These are phyloP conservation scores for Unio pictorum DNA, from an alignment of 2,888 invertebrate genomes.

Conservation along the genomic window DNA sequence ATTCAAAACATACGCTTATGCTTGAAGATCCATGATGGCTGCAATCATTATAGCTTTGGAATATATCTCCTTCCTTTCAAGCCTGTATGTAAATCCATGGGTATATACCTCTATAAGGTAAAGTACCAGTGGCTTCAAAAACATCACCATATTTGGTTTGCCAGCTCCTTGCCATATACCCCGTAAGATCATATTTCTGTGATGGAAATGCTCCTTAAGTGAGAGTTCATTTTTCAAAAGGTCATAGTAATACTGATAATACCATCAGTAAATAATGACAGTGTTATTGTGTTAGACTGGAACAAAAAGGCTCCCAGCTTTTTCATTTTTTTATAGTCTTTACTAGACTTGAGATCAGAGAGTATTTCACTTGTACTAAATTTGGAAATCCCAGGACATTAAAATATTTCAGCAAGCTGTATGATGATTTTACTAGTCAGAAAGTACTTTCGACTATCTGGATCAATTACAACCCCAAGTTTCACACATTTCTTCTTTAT, in stretches of 20 bases:
- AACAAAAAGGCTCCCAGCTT: too few species aligned
- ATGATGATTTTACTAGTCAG: too few species aligned
- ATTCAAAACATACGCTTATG: constrained; percentile 18
- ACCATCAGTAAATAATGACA: constrained; percentile 15
- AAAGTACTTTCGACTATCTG: too few species aligned
- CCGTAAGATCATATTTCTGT: constrained; percentile 19
- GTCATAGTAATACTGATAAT: constrained; percentile 16
- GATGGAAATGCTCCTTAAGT: constrained; percentile 12
- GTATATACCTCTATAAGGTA: constrained; percentile 10
- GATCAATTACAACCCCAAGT: too few species aligned
- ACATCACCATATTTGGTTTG: constrained; percentile 18
- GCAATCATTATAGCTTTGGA: constrained; percentile 12
- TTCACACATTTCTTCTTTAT: too few species aligned
- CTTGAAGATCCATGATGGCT: constrained; percentile 29
- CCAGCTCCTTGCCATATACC: constrained; percentile 2
- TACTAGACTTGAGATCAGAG: too few species aligned
- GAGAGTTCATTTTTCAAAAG: constrained; percentile 25
- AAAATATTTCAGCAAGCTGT: too few species aligned
- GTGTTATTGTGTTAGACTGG: too few species aligned
- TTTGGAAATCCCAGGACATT: too few species aligned
- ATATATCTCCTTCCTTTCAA: constrained; percentile 1
- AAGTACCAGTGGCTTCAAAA: constrained; percentile 19
- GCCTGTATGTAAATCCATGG: constrained; percentile 7
- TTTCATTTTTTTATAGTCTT: too few species aligned
- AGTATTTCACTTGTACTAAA: too few species aligned